phyloP scores from a whole-genome alignment of 2,113 vertebrate genomes.

The Festucalex cinctus region DNA sequence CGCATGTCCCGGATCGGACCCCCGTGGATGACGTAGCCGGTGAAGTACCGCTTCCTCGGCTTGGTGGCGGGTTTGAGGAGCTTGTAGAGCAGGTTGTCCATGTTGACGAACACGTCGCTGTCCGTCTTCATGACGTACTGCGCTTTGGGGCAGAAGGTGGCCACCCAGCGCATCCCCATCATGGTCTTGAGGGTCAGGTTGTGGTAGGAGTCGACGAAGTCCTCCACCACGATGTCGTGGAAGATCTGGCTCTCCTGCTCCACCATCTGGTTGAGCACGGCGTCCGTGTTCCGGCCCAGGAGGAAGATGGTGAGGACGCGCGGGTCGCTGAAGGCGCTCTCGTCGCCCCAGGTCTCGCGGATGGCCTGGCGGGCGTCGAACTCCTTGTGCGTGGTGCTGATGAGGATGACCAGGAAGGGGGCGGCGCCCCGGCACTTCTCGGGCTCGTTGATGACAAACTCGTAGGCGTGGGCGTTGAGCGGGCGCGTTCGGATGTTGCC shows the following conservation, averaged over 20 bases:
- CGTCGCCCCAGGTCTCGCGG: constrained; percentile 95
- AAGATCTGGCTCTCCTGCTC: constrained; percentile 99
- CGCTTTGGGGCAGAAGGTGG: constrained; percentile 93
- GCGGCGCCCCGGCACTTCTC: constrained; percentile 84
- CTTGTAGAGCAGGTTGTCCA: constrained; percentile 98
- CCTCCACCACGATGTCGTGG: constrained; percentile 95
- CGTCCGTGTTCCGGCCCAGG: constrained; percentile 86
- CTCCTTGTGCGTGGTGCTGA: constrained; percentile 97
- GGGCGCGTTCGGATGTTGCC: constrained; percentile 94
- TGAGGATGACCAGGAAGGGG: constrained; percentile 94
- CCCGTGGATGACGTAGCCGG: constrained; percentile 94
- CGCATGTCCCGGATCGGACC: constrained; percentile 96
- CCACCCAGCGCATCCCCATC: constrained; percentile 98
- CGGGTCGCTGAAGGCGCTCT: constrained; percentile 89
- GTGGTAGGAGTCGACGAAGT: constrained; percentile 97
- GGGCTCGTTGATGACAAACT: constrained; percentile 94
- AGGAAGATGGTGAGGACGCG: constrained; percentile 90
- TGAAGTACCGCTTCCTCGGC: constrained; percentile 92
- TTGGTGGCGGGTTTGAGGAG: constrained; percentile 94
- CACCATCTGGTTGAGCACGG: constrained; percentile 94
- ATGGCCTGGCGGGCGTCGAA: constrained; percentile 97
- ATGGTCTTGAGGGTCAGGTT: constrained; percentile 96
- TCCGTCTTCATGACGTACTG: constrained; percentile 99
- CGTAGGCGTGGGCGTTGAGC: constrained; percentile 91
- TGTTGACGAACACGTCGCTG: constrained; percentile 99